phyloP scores from a whole-genome alignment of 2,113 vertebrate genomes.

The Scytalopus superciliaris region DNA sequence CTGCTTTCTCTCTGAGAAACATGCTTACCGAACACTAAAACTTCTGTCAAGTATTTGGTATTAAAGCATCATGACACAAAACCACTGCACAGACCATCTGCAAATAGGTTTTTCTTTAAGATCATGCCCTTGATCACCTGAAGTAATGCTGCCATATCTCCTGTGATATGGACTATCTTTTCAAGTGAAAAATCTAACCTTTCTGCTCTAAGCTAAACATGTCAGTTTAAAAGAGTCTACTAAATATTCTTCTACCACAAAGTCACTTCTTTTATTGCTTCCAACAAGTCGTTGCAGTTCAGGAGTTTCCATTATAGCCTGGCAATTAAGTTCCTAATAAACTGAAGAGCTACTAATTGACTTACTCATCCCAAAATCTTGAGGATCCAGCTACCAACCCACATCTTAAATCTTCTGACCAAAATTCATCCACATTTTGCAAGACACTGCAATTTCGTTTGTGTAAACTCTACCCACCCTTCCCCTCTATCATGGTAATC shows the following conservation, averaged over 20 bases:
- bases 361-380: slow-evolving; percentile 52
- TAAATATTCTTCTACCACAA: slow-evolving; percentile 44
- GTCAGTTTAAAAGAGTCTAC: not conserved
- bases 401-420: slow-evolving; percentile 19
- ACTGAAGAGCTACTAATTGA: slow-evolving; percentile 68
- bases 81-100: not conserved
- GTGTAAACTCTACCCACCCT: slow-evolving; percentile 30
- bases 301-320: slow-evolving; percentile 70
- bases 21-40: slow-evolving; percentile 51
- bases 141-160: not conserved
- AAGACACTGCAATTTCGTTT: slow-evolving; percentile 51
- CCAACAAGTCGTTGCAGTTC: slow-evolving; percentile 66
- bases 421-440: slow-evolving; percentile 52
- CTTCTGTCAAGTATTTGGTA: slow-evolving; percentile 51
- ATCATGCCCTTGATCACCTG: not conserved
- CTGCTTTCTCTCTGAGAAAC: not conserved
- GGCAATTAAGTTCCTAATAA: slow-evolving; percentile 73
- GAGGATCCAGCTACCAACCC: slow-evolving; percentile 33
- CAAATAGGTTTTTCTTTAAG: not conserved
- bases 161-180: not conserved
- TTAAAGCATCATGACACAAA: not conserved
- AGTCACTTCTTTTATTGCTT: slow-evolving; percentile 49
- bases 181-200: not conserved
- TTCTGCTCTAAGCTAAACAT: slow-evolving; percentile 18
- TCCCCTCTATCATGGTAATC: slow-evolving; percentile 44